Conservation (phyloP, 2,888 invertebrate genomes). For the Anthoptus insignis region DNA sequence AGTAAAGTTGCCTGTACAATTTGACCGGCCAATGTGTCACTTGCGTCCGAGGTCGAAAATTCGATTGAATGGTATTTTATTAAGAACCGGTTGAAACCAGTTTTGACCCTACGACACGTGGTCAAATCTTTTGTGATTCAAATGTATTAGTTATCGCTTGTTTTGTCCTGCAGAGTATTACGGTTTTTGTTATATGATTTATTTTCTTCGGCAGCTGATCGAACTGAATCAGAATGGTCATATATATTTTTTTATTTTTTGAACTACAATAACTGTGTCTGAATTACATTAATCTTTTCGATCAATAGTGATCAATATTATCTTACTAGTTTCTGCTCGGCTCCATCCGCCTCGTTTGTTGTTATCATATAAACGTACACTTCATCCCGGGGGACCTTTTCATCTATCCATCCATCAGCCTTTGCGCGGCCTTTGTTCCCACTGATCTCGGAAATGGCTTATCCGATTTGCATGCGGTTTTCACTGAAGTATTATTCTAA, state of each 20-base stretch:
- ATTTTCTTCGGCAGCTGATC: conserved; percentile 53
- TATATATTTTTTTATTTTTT: not conserved
- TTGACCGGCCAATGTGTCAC: conserved; percentile 53
- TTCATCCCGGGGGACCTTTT: too few relatives aligned
- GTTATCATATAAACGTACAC: too few relatives aligned
- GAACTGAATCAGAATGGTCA: not conserved
- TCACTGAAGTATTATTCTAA: too few relatives aligned
- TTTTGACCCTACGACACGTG: conserved; percentile 80
- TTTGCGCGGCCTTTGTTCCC: too few relatives aligned
- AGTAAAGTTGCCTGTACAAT: conserved; percentile 49
- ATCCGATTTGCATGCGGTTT: too few relatives aligned
- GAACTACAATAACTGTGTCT: too few relatives aligned
- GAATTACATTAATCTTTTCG: too few relatives aligned
- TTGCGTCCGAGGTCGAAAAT: conserved; percentile 59
- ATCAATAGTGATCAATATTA: too few relatives aligned
- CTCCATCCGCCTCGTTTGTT: too few relatives aligned
- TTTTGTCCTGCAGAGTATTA: conserved; percentile 64
- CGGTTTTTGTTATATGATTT: conserved; percentile 56
- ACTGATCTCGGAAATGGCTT: too few relatives aligned
- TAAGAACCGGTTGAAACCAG: conserved; percentile 79
- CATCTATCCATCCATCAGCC: too few relatives aligned
- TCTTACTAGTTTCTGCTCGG: too few relatives aligned
- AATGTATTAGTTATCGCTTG: conserved; percentile 75
- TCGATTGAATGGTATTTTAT: conserved; percentile 81
- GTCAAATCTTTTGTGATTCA: conserved; percentile 77